Percentiles rank a stretch among this genome's conserved stretches.
phyloP scores from a whole-genome alignment of 1,140 invertebrate species.

The Pseudomyrmex dendroicus region DNA sequence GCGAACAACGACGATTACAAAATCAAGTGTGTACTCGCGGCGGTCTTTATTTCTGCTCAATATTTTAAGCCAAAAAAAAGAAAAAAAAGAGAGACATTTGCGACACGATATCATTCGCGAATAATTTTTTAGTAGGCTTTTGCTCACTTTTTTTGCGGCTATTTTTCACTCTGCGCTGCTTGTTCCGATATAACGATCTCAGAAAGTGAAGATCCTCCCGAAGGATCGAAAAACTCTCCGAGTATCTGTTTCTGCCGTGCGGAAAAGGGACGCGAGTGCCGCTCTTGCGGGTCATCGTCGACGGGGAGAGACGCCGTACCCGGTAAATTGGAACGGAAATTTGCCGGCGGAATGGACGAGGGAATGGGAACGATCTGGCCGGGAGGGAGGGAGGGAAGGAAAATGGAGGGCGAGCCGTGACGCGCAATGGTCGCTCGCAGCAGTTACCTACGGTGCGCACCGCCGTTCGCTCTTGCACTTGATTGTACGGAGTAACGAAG shows the following conservation, averaged over 20 bases:
- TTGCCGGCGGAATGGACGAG: slow-evolving; percentile 44
- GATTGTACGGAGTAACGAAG: slow-evolving; percentile 57
- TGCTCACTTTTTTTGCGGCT: too few species aligned
- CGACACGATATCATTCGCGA: too few species aligned
- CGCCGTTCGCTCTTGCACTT: slow-evolving; percentile 34
- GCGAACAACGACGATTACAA: too few species aligned
- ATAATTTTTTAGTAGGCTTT: too few species aligned
- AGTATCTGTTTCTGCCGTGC: slow-evolving; percentile 36
- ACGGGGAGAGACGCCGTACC: slow-evolving; percentile 19
- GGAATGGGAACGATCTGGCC: not conserved
- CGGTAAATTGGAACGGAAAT: slow-evolving; percentile 60
- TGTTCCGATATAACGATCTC: not conserved
- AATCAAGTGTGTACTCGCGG: too few species aligned
- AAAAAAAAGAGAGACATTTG: too few species aligned
- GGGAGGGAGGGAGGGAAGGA: not conserved
- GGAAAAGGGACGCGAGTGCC: not conserved
- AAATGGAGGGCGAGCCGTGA: slow-evolving; percentile 17
- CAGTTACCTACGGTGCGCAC: slow-evolving; percentile 12
- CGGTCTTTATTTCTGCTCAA: too few species aligned
- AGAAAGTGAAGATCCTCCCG: not conserved
- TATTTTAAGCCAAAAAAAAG: too few species aligned
- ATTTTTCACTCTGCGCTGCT: too few species aligned
- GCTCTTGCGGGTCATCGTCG: slow-evolving; percentile 35
- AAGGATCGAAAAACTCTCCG: slow-evolving; percentile 19
- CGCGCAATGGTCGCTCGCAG: slow-evolving; percentile 13